Base-by-base conservation (phyloP, 2,888 invertebrate species). In the Uloborus plumipes region DNA sequence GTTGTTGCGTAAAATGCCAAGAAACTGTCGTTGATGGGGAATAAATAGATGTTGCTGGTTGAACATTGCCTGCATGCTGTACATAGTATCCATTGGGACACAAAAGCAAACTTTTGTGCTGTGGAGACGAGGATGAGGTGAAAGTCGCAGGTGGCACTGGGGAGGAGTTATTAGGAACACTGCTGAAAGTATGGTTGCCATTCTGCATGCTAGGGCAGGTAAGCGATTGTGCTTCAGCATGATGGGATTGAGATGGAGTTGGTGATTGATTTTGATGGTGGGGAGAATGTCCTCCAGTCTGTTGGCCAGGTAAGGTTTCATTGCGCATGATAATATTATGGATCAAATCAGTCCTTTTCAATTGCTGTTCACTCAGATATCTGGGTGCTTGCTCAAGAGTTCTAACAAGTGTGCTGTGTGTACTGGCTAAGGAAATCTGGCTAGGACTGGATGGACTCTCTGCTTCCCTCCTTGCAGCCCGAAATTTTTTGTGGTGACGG, bases 401-500 rank as follows among this genome's bases (percentile, higher is more conserved):
- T 89, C 94, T 94, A 86, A 96, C 96, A 85, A 97, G 90, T 87
- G 95, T 96, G 55, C 95, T 95, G 73, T 86, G 86, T 4, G 86
- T 84, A 39, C 84, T 85, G 26, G 87, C 85, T 59, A 86, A 71
- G 53, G 86, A 84, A 50, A 75, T 22, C 15, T 67, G 67, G 39
- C 59, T 66, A 11, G 80, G 84, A 18, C 85, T 85, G 53, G 84
- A 84, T 50, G 85, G 85, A 66, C 83, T 80, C 39, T 86, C 86
- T 4, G 80, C 78, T n/a, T 85, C 85, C 26, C 85, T 75, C 11
- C 84, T 55, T 16, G 86, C 84, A 1, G 88, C 88, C 11, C 97
- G 93, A 92, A 97, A 97, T 89, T 97, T 97, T 90, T 97, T 97
- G 91, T 97, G 97, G 84, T 96, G 96, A 89, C 96, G 95, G 91